Evolutionary conservation across 2,113 vertebrate genomes (phyloP).

Genomic region (Urocitellus parryii): DNA sequence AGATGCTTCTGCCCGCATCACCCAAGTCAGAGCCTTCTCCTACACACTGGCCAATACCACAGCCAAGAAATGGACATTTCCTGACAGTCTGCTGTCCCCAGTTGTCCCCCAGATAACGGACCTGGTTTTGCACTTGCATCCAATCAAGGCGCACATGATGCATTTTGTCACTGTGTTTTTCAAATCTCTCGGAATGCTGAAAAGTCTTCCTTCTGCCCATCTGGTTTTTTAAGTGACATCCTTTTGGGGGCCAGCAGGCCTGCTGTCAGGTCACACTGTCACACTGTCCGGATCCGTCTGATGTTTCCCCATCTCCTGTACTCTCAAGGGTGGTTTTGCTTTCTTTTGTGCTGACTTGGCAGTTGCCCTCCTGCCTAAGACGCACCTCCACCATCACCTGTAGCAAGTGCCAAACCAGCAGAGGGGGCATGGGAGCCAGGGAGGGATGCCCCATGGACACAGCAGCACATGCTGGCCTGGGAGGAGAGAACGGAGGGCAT

Average conservation of each 20-base stretch:
- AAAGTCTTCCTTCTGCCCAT: background rate
- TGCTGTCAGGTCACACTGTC: background rate
- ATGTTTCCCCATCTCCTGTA: background rate
- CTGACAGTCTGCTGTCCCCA: background rate
- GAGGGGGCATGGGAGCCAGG: background rate
- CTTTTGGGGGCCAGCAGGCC: background rate
- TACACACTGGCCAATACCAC: background rate
- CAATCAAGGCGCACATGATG: background rate
- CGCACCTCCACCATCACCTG: background rate
- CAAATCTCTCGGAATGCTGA: background rate
- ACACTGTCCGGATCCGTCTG: background rate
- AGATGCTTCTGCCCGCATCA: background rate
- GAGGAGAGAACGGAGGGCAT: background rate
- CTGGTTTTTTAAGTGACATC: background rate
- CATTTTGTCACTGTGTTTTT: background rate
- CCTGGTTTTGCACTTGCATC: background rate
- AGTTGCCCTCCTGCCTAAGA: background rate
- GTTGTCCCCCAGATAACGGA: background rate
- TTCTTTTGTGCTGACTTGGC: background rate
- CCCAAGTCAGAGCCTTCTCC: background rate
- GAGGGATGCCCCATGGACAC: background rate
- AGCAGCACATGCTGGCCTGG: background rate
- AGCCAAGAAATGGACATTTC: background rate
- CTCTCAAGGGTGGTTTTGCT: background rate
- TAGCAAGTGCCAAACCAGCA: constrained; percentile 51